A percentile compares a stretch with the other conserved stretches of the same genome.
phyloP scores from a whole-genome alignment of 2,888 invertebrate genomes.

The Pyrocoelia pectoralis region DNA sequence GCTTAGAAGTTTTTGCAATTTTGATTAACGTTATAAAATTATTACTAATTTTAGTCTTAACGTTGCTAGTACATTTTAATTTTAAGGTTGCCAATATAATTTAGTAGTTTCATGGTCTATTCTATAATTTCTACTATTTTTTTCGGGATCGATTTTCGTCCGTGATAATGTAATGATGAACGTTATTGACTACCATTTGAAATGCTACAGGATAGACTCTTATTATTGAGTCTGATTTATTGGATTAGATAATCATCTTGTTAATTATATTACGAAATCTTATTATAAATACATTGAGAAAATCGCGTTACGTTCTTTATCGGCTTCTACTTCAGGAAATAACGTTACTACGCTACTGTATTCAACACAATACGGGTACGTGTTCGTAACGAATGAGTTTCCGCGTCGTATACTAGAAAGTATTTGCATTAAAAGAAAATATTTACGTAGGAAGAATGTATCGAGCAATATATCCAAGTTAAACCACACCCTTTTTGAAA shows the following conservation, averaged over 20 bases:
- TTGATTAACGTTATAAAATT: slow-evolving; percentile 9
- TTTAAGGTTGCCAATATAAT: slow-evolving; percentile 8
- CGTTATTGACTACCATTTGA: slow-evolving; percentile 2
- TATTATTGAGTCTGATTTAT: slow-evolving; percentile 7
- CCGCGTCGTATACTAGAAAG: too few species aligned
- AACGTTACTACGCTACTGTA: too few species aligned
- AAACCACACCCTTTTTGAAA: slow-evolving; percentile 6
- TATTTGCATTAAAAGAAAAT: too few species aligned
- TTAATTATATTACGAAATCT: slow-evolving; percentile 8
- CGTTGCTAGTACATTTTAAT: slow-evolving; percentile 2
- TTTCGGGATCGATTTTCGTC: not conserved
- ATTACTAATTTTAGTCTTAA: not conserved
- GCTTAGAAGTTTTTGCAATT: slow-evolving; percentile 5
- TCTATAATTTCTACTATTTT: slow-evolving; percentile 5
- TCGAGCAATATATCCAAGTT: too few species aligned
- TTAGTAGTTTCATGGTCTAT: slow-evolving; percentile 7
- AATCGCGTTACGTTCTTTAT: not conserved
- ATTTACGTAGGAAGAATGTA: too few species aligned
- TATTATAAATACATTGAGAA: not conserved
- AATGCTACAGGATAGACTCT: slow-evolving; percentile 1
- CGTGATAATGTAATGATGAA: slow-evolving; percentile 3
- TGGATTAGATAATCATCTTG: not conserved
- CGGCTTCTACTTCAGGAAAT: not conserved
- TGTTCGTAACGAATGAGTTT: too few species aligned
- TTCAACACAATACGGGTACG: too few species aligned